phyloP scores from a whole-genome alignment of 2,113 vertebrate genomes.

The Anguilla rostrata region DNA sequence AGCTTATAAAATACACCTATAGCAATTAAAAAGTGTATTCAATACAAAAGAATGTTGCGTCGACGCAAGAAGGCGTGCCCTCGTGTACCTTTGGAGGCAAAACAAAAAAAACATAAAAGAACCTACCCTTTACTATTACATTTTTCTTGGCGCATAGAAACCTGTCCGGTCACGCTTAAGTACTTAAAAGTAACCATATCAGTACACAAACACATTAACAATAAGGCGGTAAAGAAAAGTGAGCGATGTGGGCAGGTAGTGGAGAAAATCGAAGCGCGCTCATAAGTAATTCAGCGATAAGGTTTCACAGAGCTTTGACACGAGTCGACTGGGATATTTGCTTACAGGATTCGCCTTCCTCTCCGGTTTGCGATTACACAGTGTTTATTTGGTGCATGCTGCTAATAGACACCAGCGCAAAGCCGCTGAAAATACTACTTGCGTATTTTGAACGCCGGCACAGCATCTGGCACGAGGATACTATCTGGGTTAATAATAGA shows the following conservation, averaged over 20 bases:
- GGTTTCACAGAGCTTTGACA: slow-evolving; percentile 58
- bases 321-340: slow-evolving; percentile 55
- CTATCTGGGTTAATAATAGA: slow-evolving; percentile 19
- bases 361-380: slow-evolving; percentile 36
- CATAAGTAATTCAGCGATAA: slow-evolving; percentile 51
- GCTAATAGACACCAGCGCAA: slow-evolving; percentile 28
- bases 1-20: neutral
- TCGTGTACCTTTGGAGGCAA: neutral
- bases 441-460: slow-evolving; percentile 37
- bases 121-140: neutral
- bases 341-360: slow-evolving; percentile 50
- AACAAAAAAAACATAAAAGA: neutral
- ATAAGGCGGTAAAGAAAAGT: slow-evolving; percentile 60
- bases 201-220: neutral
- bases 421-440: slow-evolving; percentile 31
- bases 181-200: neutral
- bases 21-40: neutral
- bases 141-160: slow-evolving; percentile 1
- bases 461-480: neutral
- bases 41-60: neutral
- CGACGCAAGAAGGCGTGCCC: neutral
- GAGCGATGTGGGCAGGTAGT: slow-evolving; percentile 52
- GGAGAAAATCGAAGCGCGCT: slow-evolving; percentile 52
- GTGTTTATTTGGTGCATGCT: slow-evolving; percentile 34
- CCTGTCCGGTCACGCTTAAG: slow-evolving; percentile 3